A percentile compares a stretch with the other conserved stretches of the same genome.
Evolutionary conservation across 2,113 vertebrate species (phyloP).

Genomic region (Dromaius novaehollandiae): DNA sequence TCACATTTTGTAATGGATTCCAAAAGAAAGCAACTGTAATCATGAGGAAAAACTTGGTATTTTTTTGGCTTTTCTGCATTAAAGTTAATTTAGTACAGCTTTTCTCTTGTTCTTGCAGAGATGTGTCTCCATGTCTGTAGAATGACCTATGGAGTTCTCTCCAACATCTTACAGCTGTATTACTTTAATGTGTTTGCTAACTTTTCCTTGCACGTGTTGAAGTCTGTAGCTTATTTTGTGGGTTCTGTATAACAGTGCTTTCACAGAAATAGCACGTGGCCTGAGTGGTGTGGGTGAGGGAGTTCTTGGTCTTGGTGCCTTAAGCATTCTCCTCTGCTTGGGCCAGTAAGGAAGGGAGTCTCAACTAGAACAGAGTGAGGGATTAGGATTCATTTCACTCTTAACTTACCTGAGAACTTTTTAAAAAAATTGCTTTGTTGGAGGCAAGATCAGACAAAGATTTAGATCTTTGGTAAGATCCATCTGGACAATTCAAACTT

Average conservation of each 20-base stretch:
- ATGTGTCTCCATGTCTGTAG: not conserved
- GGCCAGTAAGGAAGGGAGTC: not conserved
- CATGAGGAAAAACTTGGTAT: not conserved
- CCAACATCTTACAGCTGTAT: fast-evolving
- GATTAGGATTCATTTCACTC: not conserved
- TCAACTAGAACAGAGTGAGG: not conserved
- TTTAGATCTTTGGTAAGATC: not conserved
- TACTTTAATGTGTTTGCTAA: not conserved
- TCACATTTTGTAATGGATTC: not conserved
- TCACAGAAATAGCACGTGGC: not conserved
- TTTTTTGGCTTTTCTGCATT: not conserved
- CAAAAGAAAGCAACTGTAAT: not conserved
- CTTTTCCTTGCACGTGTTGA: not conserved
- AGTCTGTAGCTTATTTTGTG: not conserved
- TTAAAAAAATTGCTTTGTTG: not conserved
- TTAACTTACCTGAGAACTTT: not conserved
- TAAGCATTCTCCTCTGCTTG: not conserved
- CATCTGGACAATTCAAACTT: not conserved
- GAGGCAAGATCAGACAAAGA: not conserved
- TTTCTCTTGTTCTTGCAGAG: not conserved
- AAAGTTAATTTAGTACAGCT: not conserved
- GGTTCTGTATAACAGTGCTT: not conserved
- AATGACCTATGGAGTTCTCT: not conserved
- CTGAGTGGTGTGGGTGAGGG: not conserved
- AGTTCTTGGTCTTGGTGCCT: not conserved